Conservation (phyloP, 2,113 vertebrate species). For the Caranx melampygus region DNA sequence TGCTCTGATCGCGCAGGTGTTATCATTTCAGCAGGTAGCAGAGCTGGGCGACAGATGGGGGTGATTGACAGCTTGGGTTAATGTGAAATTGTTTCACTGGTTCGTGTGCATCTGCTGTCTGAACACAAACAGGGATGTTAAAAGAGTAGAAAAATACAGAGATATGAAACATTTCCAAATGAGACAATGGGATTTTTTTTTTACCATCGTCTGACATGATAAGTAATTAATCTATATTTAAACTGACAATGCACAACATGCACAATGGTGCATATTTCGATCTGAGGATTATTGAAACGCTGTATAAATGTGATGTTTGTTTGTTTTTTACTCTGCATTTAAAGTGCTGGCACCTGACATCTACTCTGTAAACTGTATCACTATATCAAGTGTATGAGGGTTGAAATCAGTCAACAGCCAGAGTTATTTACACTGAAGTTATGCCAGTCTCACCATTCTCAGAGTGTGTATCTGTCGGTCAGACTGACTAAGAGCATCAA, state of each 20-base stretch:
- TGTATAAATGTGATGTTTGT: too few relatives aligned
- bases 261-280: background rate
- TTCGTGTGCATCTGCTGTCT: slow-evolving; percentile 44
- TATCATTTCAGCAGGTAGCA: slow-evolving; percentile 53
- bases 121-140: background rate
- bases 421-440: background rate
- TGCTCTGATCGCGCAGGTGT: slow-evolving; percentile 51
- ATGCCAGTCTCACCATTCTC: background rate
- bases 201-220: background rate
- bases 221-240: background rate
- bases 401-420: too few relatives aligned
- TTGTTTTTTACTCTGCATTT: too few relatives aligned
- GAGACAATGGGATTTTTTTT: background rate
- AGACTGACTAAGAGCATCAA: slow-evolving; percentile 35
- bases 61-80: slow-evolving; percentile 57
- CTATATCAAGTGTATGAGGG: too few relatives aligned
- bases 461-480: slow-evolving; percentile 11
- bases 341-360: too few relatives aligned
- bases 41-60: slow-evolving; percentile 45
- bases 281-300: background rate
- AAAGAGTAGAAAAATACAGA: background rate
- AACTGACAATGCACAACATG: background rate
- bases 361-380: too few relatives aligned
- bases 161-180: background rate
- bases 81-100: slow-evolving; percentile 27